phyloP scores from a whole-genome alignment of 92 coral and sea anemone species.

The Plumapathes pennacea region DNA sequence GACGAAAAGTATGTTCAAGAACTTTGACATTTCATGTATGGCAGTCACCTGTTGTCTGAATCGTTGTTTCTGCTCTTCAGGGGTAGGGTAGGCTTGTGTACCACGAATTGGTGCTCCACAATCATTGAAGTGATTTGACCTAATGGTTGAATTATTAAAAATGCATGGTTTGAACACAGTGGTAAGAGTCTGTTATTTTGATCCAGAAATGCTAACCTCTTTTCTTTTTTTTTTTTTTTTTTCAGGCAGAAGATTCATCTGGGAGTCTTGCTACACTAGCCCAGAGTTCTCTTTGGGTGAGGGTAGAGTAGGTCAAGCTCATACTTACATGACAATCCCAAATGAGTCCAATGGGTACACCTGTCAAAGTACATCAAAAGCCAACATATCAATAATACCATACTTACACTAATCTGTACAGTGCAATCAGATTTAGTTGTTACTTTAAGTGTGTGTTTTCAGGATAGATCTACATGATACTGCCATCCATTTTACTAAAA shows the following conservation, averaged over 20 bases:
- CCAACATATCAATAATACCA: not conserved
- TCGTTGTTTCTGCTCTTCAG: conserved; percentile 56
- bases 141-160: too few species aligned
- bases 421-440: too few species aligned
- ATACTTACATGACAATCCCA: conserved; percentile 78
- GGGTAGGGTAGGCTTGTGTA: conserved; percentile 59
- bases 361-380: conserved; percentile 6
- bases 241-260: not conserved
- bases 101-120: conserved; percentile 74
- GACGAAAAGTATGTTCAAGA: not conserved
- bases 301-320: too few species aligned
- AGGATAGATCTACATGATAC: too few species aligned
- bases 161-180: too few species aligned
- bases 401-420: too few species aligned
- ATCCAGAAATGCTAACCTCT: not conserved
- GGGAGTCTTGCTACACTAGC: too few species aligned
- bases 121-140: conserved; percentile 73
- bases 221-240: not conserved
- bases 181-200: too few species aligned
- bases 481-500: too few species aligned
- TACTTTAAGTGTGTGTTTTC: too few species aligned
- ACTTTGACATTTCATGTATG: not conserved
- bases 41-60: conserved; percentile 57
- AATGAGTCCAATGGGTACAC: conserved; percentile 74
- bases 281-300: too few species aligned